phyloP scores from a whole-genome alignment of 2,113 vertebrate genomes.

The Telmatochromis sp. region DNA sequence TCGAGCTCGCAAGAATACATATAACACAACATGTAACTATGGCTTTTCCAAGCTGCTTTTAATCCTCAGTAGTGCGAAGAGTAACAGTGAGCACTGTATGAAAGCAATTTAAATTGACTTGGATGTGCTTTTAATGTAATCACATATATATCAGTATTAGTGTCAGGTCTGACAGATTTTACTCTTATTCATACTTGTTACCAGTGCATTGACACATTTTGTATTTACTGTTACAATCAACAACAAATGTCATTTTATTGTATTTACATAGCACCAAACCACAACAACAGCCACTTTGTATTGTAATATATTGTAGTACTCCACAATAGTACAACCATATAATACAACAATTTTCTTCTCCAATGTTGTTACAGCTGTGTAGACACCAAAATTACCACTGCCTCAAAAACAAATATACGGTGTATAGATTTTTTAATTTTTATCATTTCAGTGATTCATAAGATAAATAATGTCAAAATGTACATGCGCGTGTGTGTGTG shows the following conservation, averaged over 20 bases:
- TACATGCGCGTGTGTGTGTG: neutral
- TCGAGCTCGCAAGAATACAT: constrained; percentile 23
- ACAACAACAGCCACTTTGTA: neutral
- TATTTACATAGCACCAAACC: neutral
- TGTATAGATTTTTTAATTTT: neutral
- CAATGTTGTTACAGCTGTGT: neutral
- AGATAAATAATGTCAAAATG: neutral
- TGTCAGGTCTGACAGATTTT: neutral
- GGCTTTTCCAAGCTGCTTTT: neutral
- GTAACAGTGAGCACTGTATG: neutral
- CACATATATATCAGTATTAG: neutral
- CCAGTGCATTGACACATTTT: neutral
- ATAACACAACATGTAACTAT: neutral
- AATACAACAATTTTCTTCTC: neutral
- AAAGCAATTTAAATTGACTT: neutral
- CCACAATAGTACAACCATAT: neutral
- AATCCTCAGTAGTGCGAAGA: neutral
- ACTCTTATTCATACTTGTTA: neutral
- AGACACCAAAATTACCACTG: neutral
- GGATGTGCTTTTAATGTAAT: neutral
- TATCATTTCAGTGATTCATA: neutral
- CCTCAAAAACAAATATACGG: neutral
- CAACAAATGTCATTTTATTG: neutral
- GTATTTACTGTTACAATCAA: neutral
- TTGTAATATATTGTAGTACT: neutral